phyloP scores from a whole-genome alignment of 2,888 invertebrate species.

The Tenodera sinensis region DNA sequence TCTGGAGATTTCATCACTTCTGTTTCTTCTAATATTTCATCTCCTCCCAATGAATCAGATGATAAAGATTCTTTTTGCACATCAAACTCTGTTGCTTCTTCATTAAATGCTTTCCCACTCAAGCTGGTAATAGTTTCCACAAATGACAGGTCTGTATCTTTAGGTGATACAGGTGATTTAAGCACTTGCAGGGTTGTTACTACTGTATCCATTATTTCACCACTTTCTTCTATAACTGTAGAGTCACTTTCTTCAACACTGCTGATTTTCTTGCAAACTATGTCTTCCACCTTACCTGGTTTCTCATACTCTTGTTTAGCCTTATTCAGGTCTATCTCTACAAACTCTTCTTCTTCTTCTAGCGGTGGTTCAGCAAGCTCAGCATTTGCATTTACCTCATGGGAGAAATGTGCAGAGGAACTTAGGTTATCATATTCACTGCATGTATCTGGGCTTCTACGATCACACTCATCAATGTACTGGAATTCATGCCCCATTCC shows the following conservation, averaged over 20 bases:
- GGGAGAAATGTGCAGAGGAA: slow-evolving; percentile 5
- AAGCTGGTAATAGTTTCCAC: background rate
- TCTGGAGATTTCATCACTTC: background rate
- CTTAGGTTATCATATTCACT: slow-evolving; percentile 27
- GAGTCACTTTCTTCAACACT: background rate
- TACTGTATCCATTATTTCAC: background rate
- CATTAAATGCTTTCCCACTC: background rate
- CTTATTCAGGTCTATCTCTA: slow-evolving; percentile 51
- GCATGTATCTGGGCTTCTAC: slow-evolving; percentile 8
- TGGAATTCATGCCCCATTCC: background rate
- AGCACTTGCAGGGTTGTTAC: background rate
- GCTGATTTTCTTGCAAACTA: slow-evolving; percentile 38
- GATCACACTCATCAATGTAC: slow-evolving; percentile 17
- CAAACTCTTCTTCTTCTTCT: slow-evolving; percentile 38
- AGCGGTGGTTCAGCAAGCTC: slow-evolving; percentile 33
- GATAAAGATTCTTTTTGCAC: background rate
- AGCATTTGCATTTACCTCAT: background rate
- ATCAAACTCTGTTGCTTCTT: background rate
- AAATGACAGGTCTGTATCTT: background rate
- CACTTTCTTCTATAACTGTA: background rate
- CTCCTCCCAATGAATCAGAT: background rate
- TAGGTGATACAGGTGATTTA: background rate
- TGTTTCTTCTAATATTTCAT: background rate
- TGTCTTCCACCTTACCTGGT: slow-evolving; percentile 52
- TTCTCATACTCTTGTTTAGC: slow-evolving; percentile 39